These are phyloP conservation scores for Penelope pileata DNA, from an alignment of 2,113 vertebrate genomes.

Conservation along the genomic window DNA sequence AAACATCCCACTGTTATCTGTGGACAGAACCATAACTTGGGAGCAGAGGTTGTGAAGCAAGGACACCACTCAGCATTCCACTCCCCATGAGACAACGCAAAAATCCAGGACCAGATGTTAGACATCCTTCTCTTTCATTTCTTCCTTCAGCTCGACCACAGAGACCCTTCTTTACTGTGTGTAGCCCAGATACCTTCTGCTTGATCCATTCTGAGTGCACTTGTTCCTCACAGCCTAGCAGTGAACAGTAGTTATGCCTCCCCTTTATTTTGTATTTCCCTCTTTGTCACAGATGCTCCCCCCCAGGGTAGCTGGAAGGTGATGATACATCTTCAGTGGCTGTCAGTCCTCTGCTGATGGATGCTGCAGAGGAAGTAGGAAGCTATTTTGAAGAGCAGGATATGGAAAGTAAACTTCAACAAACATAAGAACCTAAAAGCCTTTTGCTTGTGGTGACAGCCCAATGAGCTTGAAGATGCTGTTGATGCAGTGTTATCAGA, in stretches of 20 bases:
- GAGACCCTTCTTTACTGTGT: background rate
- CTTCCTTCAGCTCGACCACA: background rate
- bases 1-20: background rate
- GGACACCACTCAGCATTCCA: background rate
- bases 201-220: rapidly evolving
- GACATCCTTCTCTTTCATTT: background rate
- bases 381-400: background rate
- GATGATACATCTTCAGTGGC: background rate
- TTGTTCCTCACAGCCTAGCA: background rate
- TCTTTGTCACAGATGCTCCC: rapidly evolving
- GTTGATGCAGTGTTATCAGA: background rate
- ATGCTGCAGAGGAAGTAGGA: background rate
- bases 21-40: background rate
- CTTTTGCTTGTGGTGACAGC: background rate
- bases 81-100: background rate
- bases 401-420: background rate
- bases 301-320: background rate
- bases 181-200: background rate
- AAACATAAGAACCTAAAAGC: background rate
- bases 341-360: background rate
- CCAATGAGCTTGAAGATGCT: background rate
- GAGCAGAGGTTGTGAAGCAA: background rate
- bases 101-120: background rate
- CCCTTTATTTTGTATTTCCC: background rate
- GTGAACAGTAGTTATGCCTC: background rate